Conservation (phyloP, 2,797 vertebrate genomes). For the Urocyon cinereoargenteus region DNA sequence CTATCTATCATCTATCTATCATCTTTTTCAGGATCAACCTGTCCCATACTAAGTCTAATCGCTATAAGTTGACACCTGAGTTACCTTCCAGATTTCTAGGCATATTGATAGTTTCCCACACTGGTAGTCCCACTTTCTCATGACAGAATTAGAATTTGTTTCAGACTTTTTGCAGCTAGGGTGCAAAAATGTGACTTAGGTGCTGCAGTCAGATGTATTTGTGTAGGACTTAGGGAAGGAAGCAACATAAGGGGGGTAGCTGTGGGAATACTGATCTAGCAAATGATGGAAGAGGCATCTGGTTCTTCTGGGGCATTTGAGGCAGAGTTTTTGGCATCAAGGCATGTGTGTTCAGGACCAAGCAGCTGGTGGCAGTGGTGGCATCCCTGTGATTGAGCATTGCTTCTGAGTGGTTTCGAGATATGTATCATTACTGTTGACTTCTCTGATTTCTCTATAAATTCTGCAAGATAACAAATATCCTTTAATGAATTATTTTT, state of each 20-base stretch:
- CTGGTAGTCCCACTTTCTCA: not conserved
- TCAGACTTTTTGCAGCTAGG: not conserved
- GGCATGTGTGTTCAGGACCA: not conserved
- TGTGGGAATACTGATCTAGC: not conserved
- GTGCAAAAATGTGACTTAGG: not conserved
- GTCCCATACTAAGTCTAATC: not conserved
- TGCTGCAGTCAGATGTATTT: not conserved
- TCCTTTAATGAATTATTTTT: not conserved
- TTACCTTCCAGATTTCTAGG: conserved; percentile 21
- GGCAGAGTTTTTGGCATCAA: not conserved
- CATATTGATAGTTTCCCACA: not conserved
- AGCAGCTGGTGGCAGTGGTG: not conserved
- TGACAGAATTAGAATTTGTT: not conserved
- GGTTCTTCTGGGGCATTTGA: not conserved
- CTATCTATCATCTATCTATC: not conserved
- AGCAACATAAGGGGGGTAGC: not conserved
- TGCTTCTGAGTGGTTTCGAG: not conserved
- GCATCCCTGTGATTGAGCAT: not conserved
- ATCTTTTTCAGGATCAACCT: not conserved
- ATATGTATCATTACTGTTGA: not conserved
- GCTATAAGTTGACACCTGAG: not conserved
- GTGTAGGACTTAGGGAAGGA: not conserved
- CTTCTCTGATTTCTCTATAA: conserved; percentile 8
- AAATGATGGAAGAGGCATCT: not conserved
- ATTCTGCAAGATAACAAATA: not conserved